Percentiles rank a stretch among this genome's conserved stretches.
These are phyloP conservation scores for Gymnobelideus leadbeateri DNA, from an alignment of 2,113 vertebrate genomes.

Conservation along the genomic window DNA sequence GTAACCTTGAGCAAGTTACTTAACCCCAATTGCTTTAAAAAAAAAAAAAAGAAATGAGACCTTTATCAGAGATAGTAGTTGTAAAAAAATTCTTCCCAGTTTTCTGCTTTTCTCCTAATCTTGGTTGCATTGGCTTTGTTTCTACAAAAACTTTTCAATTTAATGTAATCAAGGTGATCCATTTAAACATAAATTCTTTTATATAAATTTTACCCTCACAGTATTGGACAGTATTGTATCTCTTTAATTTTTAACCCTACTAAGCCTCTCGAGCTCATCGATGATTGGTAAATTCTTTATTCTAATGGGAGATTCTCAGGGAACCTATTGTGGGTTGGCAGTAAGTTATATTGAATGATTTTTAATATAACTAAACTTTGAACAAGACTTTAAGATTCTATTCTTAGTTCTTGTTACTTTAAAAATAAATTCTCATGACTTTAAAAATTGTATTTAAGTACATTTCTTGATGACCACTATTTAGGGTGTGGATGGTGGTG, in stretches of 20 bases:
- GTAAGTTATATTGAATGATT: not conserved
- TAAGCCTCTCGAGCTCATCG: not conserved
- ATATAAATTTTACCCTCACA: not conserved
- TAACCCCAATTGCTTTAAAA: no score
- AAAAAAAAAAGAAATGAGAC: no score
- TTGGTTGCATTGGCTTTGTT: no score
- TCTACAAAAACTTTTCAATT: no score
- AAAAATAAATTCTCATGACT: not conserved
- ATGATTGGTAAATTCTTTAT: not conserved
- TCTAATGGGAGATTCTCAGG: not conserved
- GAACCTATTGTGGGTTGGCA: not conserved
- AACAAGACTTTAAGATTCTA: not conserved
- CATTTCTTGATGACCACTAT: not conserved
- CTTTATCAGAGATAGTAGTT: no score
- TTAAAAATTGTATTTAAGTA: not conserved
- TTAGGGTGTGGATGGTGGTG: not conserved
- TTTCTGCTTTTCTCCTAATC: no score
- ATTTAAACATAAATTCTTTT: conserved; percentile 59
- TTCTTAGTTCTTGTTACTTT: conserved; percentile 27
- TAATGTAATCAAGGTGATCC: no score
- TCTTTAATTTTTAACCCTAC: not conserved
- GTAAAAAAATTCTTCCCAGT: no score
- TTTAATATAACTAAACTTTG: not conserved
- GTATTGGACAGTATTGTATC: not conserved
- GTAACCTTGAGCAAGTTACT: no score